A percentile compares a stretch with the other conserved stretches of the same genome.
phyloP scores from a whole-genome alignment of 2,797 vertebrate species.

The Enteromius fasciolatus region DNA sequence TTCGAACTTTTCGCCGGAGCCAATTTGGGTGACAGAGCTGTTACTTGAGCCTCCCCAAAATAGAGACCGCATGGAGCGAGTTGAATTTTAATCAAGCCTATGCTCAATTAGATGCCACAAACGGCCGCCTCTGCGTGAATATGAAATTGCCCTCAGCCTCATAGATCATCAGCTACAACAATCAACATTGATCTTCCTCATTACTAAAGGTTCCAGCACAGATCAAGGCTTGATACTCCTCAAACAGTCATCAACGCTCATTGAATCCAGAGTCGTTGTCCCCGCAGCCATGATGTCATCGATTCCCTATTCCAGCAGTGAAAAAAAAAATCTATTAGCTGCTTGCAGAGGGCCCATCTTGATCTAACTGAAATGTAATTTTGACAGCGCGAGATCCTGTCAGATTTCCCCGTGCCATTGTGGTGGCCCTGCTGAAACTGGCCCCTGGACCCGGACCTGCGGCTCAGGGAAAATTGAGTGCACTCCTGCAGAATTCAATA shows the following conservation, averaged over 20 bases:
- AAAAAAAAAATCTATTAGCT: constrained; percentile 41
- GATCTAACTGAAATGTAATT: constrained; percentile 50
- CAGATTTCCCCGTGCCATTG: constrained; percentile 28
- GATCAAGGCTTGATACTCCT: constrained; percentile 24
- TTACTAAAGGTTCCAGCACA: constrained; percentile 15
- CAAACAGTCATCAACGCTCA: constrained; percentile 4
- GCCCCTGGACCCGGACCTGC: constrained; percentile 10
- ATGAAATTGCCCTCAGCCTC: constrained; percentile 54
- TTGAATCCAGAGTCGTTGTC: neutral
- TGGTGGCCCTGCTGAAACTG: neutral
- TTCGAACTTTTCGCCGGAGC: constrained; percentile 47
- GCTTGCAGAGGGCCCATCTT: constrained; percentile 29
- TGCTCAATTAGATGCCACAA: constrained; percentile 62
- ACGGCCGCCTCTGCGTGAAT: constrained; percentile 53
- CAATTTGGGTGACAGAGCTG: constrained; percentile 42
- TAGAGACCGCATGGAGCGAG: constrained; percentile 29
- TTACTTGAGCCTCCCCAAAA: constrained; percentile 39
- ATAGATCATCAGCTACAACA: constrained; percentile 60
- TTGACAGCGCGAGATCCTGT: constrained; percentile 44
- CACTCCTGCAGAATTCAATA: constrained; percentile 58
- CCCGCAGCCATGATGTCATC: constrained; percentile 22
- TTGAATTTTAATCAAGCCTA: constrained; percentile 54
- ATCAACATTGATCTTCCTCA: constrained; percentile 55
- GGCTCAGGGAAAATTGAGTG: constrained; percentile 53
- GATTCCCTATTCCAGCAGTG: constrained; percentile 32